Evolutionary conservation across 2,797 vertebrate species (phyloP).

Genomic region (Scolopax rusticola): DNA sequence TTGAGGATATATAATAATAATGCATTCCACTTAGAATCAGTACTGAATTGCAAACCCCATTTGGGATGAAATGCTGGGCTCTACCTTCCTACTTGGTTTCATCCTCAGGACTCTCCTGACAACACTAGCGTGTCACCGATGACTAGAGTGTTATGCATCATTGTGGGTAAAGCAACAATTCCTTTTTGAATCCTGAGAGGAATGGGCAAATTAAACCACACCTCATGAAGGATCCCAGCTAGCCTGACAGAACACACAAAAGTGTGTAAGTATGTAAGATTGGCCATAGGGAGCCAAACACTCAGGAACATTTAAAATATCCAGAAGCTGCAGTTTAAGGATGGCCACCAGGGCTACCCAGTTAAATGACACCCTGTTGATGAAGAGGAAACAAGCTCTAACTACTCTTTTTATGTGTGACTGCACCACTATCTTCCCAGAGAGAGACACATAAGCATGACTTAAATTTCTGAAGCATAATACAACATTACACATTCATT

Average conservation of each 20-base stretch:
- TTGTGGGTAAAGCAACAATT: not conserved
- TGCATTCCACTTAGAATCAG: not conserved
- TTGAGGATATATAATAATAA: not conserved
- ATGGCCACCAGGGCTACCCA: not conserved
- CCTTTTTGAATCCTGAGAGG: not conserved
- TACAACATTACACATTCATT: not conserved
- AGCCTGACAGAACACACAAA: not conserved
- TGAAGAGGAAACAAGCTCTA: not conserved
- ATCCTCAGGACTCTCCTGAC: not conserved
- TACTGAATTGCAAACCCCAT: not conserved
- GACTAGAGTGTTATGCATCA: not conserved
- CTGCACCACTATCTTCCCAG: not conserved
- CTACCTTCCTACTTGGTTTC: not conserved
- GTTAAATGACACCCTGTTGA: not conserved
- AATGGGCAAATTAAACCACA: not conserved
- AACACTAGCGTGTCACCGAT: not conserved
- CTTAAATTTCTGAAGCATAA: not conserved
- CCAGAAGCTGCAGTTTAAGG: not conserved
- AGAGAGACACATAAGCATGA: not conserved
- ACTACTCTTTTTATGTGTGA: not conserved
- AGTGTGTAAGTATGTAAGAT: not conserved
- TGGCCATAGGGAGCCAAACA: not conserved
- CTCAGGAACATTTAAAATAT: not conserved
- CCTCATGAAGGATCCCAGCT: not conserved
- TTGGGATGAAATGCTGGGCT: not conserved